phyloP scores from a whole-genome alignment of 1,140 invertebrate genomes.

The Drosophila prosaltans region DNA sequence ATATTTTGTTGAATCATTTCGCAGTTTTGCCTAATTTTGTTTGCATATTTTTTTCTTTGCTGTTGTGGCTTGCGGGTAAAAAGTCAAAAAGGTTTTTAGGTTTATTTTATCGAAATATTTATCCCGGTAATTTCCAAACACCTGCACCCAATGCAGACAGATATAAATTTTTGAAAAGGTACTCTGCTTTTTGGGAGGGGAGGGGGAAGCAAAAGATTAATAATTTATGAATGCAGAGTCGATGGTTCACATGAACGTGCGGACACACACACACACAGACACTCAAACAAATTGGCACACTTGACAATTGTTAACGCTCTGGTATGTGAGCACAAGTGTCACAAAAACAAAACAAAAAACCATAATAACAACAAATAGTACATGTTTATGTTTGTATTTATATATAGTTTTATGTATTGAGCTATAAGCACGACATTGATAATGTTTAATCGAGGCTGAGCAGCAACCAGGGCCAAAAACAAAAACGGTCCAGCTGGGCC shows the following conservation, averaged over 20 bases:
- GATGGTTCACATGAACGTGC: slow-evolving; percentile 1
- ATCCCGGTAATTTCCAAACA: slow-evolving; percentile 56
- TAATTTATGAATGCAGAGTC: slow-evolving; percentile 30
- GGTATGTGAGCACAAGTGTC: slow-evolving; percentile 66
- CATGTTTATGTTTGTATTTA: neutral
- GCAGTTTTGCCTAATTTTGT: slow-evolving; percentile 7
- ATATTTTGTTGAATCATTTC: slow-evolving; percentile 22
- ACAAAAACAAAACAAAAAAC: slow-evolving; percentile 49
- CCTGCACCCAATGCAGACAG: slow-evolving; percentile 20
- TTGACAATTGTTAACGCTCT: slow-evolving; percentile 54
- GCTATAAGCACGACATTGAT: slow-evolving; percentile 65
- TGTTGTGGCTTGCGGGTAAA: slow-evolving; percentile 32
- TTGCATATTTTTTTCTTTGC: slow-evolving; percentile 1
- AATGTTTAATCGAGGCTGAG: slow-evolving; percentile 63
- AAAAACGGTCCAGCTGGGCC: slow-evolving; percentile 54
- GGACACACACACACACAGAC: slow-evolving; percentile 27
- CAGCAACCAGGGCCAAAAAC: slow-evolving; percentile 41
- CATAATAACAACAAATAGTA: neutral
- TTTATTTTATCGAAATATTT: slow-evolving; percentile 39
- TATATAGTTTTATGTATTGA: neutral
- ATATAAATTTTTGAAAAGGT: neutral
- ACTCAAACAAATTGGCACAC: slow-evolving; percentile 56
- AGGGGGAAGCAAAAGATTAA: neutral
- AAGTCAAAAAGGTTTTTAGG: slow-evolving; percentile 51
- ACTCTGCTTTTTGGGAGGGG: slow-evolving; percentile 23